These are phyloP conservation scores for Caenorhabditis briggsae DNA, from an alignment of 1,140 invertebrate species.

Conservation along the genomic window DNA sequence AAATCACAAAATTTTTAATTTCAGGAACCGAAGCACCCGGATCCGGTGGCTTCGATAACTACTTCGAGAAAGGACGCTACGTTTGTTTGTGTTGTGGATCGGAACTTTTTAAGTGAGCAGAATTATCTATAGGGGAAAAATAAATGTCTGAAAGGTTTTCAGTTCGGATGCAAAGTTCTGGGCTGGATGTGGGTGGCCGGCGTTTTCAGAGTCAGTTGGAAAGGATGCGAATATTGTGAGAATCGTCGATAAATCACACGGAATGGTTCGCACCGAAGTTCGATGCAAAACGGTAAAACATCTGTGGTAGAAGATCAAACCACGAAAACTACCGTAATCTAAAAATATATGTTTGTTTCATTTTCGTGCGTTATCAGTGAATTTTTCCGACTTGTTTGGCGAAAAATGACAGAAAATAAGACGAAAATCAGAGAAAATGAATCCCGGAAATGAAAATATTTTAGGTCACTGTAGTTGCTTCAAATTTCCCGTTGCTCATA, in stretches of 20 bases:
- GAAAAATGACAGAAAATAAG: too few species aligned
- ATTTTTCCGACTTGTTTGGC: too few species aligned
- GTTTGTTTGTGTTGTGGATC: slow-evolving; percentile 74
- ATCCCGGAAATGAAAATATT: too few species aligned
- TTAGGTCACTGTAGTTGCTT: too few species aligned
- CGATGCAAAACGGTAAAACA: slow-evolving; percentile 78
- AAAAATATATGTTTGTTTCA: too few species aligned
- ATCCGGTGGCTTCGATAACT: slow-evolving; percentile 90
- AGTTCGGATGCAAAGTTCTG: slow-evolving; percentile 72
- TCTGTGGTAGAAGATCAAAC: too few species aligned
- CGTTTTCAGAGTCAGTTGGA: slow-evolving; percentile 71
- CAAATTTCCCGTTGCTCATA: too few species aligned
- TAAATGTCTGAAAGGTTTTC: slow-evolving; percentile 43
- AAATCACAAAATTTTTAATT: background rate
- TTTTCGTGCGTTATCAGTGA: too few species aligned
- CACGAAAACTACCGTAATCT: too few species aligned
- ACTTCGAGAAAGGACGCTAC: slow-evolving; percentile 89
- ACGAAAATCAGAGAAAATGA: too few species aligned
- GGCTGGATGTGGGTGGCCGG: slow-evolving; percentile 73
- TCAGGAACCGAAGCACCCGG: slow-evolving; percentile 90
- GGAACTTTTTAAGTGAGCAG: slow-evolving; percentile 74
- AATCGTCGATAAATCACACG: slow-evolving; percentile 74
- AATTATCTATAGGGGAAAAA: slow-evolving; percentile 47
- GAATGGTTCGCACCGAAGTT: slow-evolving; percentile 81
- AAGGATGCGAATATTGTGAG: slow-evolving; percentile 74